Percentiles rank a stretch among this genome's conserved stretches.
Conservation (phyloP, 92 coral and sea anemone species). For the Phymanthus crucifer region DNA sequence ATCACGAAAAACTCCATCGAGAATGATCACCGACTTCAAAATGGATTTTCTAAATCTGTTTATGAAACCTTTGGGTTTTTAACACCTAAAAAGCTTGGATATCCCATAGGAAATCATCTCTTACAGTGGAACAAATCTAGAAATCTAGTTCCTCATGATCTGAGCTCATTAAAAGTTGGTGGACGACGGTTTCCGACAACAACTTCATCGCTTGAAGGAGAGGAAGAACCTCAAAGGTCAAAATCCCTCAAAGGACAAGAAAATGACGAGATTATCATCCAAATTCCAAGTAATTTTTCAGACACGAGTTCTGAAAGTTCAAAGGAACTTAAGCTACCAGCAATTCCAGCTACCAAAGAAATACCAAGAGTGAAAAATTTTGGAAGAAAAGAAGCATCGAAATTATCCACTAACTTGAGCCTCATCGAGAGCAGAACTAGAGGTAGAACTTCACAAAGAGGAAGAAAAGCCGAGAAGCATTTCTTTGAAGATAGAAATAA, state of each 20-base stretch:
- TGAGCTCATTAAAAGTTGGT: not conserved
- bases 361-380: not conserved
- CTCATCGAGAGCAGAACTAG: conserved; percentile 10
- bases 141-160: not conserved
- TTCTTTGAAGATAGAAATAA: no score
- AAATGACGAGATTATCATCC: not conserved
- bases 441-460: not conserved
- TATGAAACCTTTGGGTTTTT: conserved; percentile 1
- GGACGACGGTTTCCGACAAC: not conserved
- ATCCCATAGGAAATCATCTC: not conserved
- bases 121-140: not conserved
- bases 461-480: not conserved
- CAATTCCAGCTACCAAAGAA: conserved; percentile 6
- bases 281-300: not conserved
- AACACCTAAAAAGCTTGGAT: not conserved
- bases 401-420: conserved; percentile 16
- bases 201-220: not conserved
- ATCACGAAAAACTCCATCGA: not conserved
- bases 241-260: not conserved
- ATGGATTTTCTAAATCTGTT: conserved; percentile 5
- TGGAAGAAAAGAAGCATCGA: not conserved
- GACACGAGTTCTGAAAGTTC: not conserved
- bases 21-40: not conserved
- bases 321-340: not conserved
- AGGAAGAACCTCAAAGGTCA: not conserved